Conservation (phyloP, 2,113 vertebrate species). For the Cinclus cinclus region DNA sequence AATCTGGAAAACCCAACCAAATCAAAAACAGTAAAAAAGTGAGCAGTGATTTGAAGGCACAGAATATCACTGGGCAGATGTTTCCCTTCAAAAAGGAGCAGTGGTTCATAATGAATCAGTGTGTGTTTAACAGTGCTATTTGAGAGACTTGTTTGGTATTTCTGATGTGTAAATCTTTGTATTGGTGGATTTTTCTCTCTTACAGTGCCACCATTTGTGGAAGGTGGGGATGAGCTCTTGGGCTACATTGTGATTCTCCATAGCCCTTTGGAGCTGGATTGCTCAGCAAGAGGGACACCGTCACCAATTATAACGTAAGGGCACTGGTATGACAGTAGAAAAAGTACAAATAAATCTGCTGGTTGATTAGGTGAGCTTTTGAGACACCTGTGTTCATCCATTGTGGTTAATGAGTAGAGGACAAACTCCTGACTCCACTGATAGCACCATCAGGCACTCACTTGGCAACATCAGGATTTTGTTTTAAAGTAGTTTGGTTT, state of each 20-base stretch:
- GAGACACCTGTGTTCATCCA: neutral
- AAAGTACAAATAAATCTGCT: neutral
- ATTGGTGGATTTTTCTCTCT: neutral
- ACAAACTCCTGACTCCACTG: neutral
- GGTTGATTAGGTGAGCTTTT: neutral
- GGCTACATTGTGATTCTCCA: constrained; percentile 82
- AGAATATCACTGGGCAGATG: neutral
- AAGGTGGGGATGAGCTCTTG: constrained; percentile 79
- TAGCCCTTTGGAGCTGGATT: constrained; percentile 87
- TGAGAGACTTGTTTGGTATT: neutral
- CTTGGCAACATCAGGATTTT: neutral
- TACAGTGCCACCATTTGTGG: constrained; percentile 87
- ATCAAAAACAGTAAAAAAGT: neutral
- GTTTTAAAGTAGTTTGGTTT: neutral
- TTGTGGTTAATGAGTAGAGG: neutral
- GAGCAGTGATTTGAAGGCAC: neutral
- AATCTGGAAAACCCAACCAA: neutral
- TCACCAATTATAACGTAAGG: constrained; percentile 86
- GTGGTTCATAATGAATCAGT: neutral
- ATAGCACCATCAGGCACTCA: neutral
- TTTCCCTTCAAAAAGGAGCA: neutral
- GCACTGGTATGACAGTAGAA: constrained; percentile 8
- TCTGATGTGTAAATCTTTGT: neutral
- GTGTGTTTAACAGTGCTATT: neutral
- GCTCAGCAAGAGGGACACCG: constrained; percentile 83